Conservation (phyloP, 2,113 vertebrate species). For the Oncorhynchus keta region DNA sequence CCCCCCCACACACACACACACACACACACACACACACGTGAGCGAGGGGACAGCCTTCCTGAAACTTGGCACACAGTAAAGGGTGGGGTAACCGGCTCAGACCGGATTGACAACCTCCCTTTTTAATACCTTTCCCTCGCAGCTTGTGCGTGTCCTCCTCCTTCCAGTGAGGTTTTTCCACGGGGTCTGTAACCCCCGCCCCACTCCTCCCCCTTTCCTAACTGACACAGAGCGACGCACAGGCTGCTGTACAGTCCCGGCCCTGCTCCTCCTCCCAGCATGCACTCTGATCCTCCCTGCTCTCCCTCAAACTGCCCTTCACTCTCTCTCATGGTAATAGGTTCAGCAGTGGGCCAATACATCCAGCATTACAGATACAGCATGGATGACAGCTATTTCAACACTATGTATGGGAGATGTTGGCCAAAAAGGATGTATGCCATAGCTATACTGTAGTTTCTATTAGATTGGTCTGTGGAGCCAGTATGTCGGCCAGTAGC, state of each 20-base stretch:
- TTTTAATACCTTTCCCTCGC: slow-evolving; percentile 78
- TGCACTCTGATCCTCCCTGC: slow-evolving; percentile 60
- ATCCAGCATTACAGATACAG: neutral
- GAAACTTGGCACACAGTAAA: slow-evolving; percentile 77
- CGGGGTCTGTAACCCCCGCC: slow-evolving; percentile 57
- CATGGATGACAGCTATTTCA: neutral
- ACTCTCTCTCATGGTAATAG: slow-evolving; percentile 18
- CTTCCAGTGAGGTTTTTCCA: slow-evolving; percentile 73
- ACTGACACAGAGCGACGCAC: slow-evolving; percentile 57
- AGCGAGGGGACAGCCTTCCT: slow-evolving; percentile 79
- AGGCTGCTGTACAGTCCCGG: neutral
- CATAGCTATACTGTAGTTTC: slow-evolving; percentile 7
- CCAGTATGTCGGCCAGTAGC: slow-evolving; percentile 9
- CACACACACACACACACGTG: slow-evolving; percentile 58
- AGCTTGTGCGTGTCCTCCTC: slow-evolving; percentile 66
- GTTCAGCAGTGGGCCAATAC: too few species aligned
- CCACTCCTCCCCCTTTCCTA: slow-evolving; percentile 33
- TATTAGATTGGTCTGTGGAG: slow-evolving; percentile 8
- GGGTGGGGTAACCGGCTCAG: slow-evolving; percentile 85
- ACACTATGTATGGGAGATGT: neutral
- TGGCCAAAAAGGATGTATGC: slow-evolving; percentile 18
- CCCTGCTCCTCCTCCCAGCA: slow-evolving; percentile 46
- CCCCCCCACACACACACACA: neutral
- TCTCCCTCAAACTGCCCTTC: slow-evolving; percentile 47
- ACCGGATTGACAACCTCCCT: slow-evolving; percentile 83